Percentiles rank a stretch among this genome's conserved stretches.
Conservation (phyloP, 2,888 invertebrate genomes). For the Oxyscelio sp. region DNA sequence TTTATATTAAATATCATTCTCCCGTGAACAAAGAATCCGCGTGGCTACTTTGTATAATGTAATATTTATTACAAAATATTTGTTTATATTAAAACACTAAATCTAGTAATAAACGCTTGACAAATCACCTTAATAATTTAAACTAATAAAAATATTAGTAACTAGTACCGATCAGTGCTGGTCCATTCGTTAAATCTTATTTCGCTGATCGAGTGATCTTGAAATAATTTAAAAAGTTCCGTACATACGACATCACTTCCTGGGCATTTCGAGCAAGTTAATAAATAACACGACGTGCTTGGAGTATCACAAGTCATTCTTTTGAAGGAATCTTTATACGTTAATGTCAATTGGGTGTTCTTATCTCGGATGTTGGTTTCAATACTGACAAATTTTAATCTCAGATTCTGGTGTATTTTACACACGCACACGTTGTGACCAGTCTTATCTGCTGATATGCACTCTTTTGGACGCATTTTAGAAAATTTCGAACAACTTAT, state of each 20-base stretch:
- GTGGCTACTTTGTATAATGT: no score
- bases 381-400: slow-evolving; percentile 21
- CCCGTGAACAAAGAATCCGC: no score
- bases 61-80: no score
- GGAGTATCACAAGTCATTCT: no score
- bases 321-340: slow-evolving; percentile 24
- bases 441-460: slow-evolving; percentile 5
- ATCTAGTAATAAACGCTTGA: no score
- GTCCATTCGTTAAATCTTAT: slow-evolving; percentile 11
- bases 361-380: slow-evolving; percentile 8
- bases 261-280: no score
- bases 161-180: slow-evolving; percentile 15
- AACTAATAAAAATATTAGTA: no score
- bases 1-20: no score
- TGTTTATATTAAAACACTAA: no score
- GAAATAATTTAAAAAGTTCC: slow-evolving; percentile 6
- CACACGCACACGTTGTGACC: background rate
- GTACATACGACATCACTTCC: no score
- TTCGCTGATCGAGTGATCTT: slow-evolving; percentile 3
- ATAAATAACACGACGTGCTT: background rate
- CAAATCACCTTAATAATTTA: no score
- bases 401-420: slow-evolving; percentile 18
- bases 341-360: background rate
- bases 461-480: slow-evolving; percentile 28
- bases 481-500: slow-evolving; percentile 27